Evolutionary conservation across 2,888 invertebrate genomes (phyloP), one percentile per base, ranked within the genome.

Genomic region (Drosophila meridionalis): DNA sequence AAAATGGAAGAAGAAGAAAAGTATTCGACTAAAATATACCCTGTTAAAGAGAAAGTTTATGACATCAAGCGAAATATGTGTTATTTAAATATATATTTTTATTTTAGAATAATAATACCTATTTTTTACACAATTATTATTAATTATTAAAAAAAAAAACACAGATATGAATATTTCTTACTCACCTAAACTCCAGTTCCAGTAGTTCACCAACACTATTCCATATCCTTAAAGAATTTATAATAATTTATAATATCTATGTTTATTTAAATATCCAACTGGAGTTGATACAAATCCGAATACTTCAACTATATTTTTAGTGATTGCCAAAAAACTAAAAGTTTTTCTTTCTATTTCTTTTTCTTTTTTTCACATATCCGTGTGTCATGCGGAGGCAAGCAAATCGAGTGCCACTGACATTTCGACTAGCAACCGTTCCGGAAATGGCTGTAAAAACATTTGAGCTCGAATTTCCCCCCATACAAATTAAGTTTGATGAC

Each of bases 401-500:
- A 47, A 56, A 60, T 59, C 48, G 52, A 59, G 56, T 38, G 36
- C 48, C 57, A 55, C 43, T 67, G 71, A 60, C 78, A 61, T 67
- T 78, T 76, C 43, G 58, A 59, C 73, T 71, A 58, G n/a, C 69
- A 42, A 40, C 52, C 45, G 56, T 55, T 52, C 73, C 70, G 89
- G 86, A 87, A 87, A 87, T 89, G 69, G 76, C 76, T 78, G 85
- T 75, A 76, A 81, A 82, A 89, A 89, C 84, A 83, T 76, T 84
- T 84, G 77, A 84, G 75, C 74, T 89, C 72, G 61, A 79, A 79
- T 77, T 77, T 84, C 38, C 38, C 69, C 74, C 59, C 57, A 66
- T 50, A 73, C 72, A 81, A 87, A 89, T 89, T 81, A 87, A 83
- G 76, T 79, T 89, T 73, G 77, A 87, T 88, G 89, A 86, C 84